These are phyloP conservation scores for Tylochromis polylepis DNA, from an alignment of 2,113 vertebrate genomes.

Conservation along the genomic window DNA sequence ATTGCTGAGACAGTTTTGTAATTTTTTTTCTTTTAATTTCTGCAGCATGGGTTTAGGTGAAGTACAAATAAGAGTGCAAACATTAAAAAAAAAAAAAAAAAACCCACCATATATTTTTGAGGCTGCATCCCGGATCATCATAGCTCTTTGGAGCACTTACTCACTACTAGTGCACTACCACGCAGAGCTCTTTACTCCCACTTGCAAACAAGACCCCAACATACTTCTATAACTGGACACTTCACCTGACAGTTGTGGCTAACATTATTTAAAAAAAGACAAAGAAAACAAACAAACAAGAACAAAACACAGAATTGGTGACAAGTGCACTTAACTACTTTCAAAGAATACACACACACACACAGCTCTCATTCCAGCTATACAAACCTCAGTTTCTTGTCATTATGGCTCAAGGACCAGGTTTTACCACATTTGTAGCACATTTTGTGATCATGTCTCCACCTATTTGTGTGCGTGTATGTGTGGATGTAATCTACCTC, in stretches of 20 bases:
- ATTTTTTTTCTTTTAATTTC: no score
- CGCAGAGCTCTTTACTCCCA: not conserved
- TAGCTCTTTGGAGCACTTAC: not conserved
- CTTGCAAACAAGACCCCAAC: not conserved
- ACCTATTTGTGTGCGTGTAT: not conserved
- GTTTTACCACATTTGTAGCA: not conserved
- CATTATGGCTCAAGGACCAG: not conserved
- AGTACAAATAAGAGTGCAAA: not conserved
- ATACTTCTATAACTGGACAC: not conserved
- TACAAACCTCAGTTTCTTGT: not conserved
- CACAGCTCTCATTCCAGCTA: not conserved
- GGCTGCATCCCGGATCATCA: not conserved
- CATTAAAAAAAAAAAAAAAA: not conserved
- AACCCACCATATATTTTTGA: not conserved
- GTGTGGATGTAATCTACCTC: constrained; percentile 78
- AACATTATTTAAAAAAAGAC: not conserved
- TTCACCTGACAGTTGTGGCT: not conserved
- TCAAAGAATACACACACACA: not conserved
- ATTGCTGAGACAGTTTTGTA: not conserved
- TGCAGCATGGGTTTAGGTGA: not conserved
- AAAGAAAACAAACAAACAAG: not conserved
- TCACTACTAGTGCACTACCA: not conserved
- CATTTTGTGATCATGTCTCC: not conserved
- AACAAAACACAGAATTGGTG: not conserved
- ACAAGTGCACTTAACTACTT: not conserved